Percentiles rank a stretch among this genome's conserved stretches.
These are phyloP conservation scores for Epinotia bilunana DNA, from an alignment of 2,888 invertebrate genomes.

Conservation along the genomic window DNA sequence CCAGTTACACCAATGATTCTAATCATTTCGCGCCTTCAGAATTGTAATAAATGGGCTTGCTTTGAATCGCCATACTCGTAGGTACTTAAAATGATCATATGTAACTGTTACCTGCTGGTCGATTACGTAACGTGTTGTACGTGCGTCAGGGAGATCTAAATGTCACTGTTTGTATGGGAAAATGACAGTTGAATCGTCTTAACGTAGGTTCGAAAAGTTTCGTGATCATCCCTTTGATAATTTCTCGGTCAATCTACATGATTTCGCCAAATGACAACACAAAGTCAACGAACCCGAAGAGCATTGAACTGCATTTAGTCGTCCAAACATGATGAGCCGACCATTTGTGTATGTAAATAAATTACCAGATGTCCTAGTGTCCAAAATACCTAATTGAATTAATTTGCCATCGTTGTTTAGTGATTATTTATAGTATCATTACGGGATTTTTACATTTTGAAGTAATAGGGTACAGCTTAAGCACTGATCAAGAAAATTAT, in stretches of 20 bases:
- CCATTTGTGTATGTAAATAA: conserved; percentile 22
- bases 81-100: no score
- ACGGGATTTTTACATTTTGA: neutral
- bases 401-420: conserved; percentile 2
- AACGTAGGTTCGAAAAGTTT: no score
- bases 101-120: no score
- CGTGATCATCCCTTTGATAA: neutral
- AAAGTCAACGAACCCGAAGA: conserved; percentile 36
- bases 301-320: conserved; percentile 30
- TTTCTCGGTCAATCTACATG: conserved; percentile 8
- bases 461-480: neutral
- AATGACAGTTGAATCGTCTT: no score
- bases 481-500: no score
- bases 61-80: no score
- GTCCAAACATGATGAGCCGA: conserved; percentile 13
- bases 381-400: conserved; percentile 8
- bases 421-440: neutral
- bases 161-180: no score
- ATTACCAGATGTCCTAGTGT: conserved; percentile 17
- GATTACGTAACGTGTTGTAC: no score
- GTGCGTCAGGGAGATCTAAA: no score
- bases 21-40: no score
- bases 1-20: no score
- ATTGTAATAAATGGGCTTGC: no score
- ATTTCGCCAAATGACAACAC: neutral